Evolutionary conservation across 2,113 vertebrate genomes (phyloP).

Genomic region (Antigone vipio): DNA sequence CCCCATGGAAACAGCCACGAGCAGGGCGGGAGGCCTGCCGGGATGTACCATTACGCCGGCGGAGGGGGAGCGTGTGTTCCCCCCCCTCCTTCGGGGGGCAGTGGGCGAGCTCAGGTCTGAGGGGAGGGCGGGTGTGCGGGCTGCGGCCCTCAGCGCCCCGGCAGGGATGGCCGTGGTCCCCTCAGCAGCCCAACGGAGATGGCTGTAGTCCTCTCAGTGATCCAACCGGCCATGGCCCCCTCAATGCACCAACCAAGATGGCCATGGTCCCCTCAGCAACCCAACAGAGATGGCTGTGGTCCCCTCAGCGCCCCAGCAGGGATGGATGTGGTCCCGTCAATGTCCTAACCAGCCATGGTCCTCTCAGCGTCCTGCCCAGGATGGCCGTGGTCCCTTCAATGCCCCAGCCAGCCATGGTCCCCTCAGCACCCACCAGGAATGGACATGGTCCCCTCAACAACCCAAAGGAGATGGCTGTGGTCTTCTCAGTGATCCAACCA

Average conservation of each 20-base stretch:
- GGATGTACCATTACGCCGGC: not conserved
- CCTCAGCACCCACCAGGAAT: accelerated
- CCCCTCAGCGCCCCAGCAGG: not conserved
- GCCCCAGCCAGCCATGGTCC: not conserved
- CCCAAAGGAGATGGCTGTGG: too few species aligned
- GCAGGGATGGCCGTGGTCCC: too few species aligned
- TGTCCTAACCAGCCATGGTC: too few species aligned
- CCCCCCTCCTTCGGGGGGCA: accelerated
- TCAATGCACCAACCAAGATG: not conserved
- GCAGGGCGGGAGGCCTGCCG: not conserved
- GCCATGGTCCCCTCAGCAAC: not conserved
- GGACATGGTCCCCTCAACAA: not conserved
- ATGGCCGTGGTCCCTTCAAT: not conserved
- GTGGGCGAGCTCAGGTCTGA: not conserved
- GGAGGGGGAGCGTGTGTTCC: too few species aligned
- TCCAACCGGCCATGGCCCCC: too few species aligned
- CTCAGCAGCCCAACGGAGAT: too few species aligned
- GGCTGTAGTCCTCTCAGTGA: too few species aligned
- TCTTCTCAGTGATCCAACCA: not conserved
- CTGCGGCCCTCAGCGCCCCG: too few species aligned
- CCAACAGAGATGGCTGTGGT: too few species aligned
- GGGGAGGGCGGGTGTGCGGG: too few species aligned
- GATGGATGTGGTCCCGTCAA: not conserved
- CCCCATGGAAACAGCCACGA: not conserved
- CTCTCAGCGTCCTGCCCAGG: too few species aligned